Evolutionary conservation across 2,888 invertebrate genomes (phyloP).

Genomic region (Malacosoma neustria): DNA sequence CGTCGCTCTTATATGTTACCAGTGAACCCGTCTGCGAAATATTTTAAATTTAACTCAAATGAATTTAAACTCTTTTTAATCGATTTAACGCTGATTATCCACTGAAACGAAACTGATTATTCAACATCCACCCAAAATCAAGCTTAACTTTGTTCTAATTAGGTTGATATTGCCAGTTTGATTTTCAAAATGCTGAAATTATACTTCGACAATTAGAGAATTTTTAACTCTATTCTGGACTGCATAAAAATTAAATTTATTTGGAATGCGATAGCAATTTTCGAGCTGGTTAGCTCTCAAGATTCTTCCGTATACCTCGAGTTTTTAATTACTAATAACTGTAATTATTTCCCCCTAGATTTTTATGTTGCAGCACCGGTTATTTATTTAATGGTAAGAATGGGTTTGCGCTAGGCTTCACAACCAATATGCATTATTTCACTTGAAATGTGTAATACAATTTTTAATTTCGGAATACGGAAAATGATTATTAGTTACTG

Average conservation of each 20-base stretch:
- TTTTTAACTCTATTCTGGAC: constrained; percentile 31
- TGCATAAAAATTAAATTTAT: constrained; percentile 23
- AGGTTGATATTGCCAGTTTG: constrained; percentile 30
- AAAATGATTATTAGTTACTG: too few relatives aligned
- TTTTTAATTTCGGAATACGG: too few relatives aligned
- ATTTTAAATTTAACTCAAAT: constrained; percentile 29
- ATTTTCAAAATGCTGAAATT: constrained; percentile 25
- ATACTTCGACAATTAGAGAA: constrained; percentile 22
- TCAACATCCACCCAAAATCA: constrained; percentile 27
- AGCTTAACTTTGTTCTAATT: constrained; percentile 29
- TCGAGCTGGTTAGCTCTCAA: constrained; percentile 41
- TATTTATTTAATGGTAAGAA: constrained; percentile 22
- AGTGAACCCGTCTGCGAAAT: constrained; percentile 34
- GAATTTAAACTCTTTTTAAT: constrained; percentile 31
- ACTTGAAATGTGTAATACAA: too few relatives aligned
- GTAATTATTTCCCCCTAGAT: constrained; percentile 39
- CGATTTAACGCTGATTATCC: constrained; percentile 34
- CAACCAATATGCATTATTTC: constrained; percentile 22
- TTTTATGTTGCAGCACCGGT: constrained; percentile 24
- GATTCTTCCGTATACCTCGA: constrained; percentile 42
- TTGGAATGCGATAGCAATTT: constrained; percentile 26
- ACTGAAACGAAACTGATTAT: constrained; percentile 15
- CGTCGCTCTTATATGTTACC: constrained; percentile 43
- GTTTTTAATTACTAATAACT: constrained; percentile 52
- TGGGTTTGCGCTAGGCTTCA: constrained; percentile 12